phyloP scores from a whole-genome alignment of 1,140 invertebrate species.

The Apis florea region DNA sequence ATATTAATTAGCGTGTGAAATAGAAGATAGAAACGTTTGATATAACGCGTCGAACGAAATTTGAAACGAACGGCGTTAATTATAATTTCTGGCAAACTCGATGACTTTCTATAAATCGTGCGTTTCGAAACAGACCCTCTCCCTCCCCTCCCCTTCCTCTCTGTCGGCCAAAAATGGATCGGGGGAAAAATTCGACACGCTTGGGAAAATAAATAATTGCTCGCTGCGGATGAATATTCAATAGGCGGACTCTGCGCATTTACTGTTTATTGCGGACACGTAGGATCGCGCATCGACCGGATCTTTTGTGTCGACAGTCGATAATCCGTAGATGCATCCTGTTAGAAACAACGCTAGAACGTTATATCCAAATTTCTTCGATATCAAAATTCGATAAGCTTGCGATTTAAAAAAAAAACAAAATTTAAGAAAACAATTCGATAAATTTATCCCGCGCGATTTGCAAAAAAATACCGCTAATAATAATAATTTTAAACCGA shows the following conservation, averaged over 20 bases:
- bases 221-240: conserved; percentile 55
- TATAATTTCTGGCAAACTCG: conserved; percentile 16
- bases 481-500: too few relatives aligned
- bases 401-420: too few relatives aligned
- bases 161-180: neutral
- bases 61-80: conserved; percentile 16
- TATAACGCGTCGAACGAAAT: neutral
- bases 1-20: neutral
- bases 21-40: neutral
- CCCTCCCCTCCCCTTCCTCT: neutral
- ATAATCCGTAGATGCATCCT: conserved; percentile 31
- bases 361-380: too few relatives aligned
- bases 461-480: too few relatives aligned
- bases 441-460: too few relatives aligned
- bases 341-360: conserved; percentile 3
- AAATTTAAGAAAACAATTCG: too few relatives aligned
- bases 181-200: conserved; percentile 14
- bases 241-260: conserved; percentile 15
- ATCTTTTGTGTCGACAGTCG: conserved; percentile 45
- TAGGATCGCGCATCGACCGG: conserved; percentile 18
- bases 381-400: neutral
- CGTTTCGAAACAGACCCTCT: neutral
- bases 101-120: conserved; percentile 37
- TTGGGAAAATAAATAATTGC: conserved; percentile 34
- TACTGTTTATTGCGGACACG: conserved; percentile 32